Percentiles rank a stretch among this genome's conserved stretches.
Conservation (phyloP, 2,888 invertebrate species). For the Thera obeliscata region DNA sequence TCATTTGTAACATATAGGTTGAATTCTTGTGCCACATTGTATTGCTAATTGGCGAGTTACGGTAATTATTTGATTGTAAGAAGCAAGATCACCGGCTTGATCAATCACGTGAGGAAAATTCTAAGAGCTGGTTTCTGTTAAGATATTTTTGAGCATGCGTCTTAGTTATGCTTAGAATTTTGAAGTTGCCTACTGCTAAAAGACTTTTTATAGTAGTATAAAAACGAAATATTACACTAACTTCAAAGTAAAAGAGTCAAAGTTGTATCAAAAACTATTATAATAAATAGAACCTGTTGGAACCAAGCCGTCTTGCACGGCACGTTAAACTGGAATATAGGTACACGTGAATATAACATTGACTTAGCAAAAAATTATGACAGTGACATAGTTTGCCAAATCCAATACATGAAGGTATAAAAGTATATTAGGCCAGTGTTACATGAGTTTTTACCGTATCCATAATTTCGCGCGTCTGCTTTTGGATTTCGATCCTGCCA, state of each 20-base stretch:
- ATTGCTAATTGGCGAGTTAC: slow-evolving; percentile 19
- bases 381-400: too few relatives aligned
- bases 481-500: slow-evolving; percentile 43
- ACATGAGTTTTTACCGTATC: slow-evolving; percentile 32
- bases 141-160: slow-evolving; percentile 5
- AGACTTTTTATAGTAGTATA: too few relatives aligned
- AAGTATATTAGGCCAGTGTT: too few relatives aligned
- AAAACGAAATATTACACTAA: too few relatives aligned
- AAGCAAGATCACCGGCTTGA: slow-evolving; percentile 12
- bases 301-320: too few relatives aligned
- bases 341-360: too few relatives aligned
- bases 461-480: slow-evolving; percentile 22
- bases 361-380: too few relatives aligned
- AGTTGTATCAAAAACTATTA: too few relatives aligned
- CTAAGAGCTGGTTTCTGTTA: slow-evolving; percentile 11
- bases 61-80: slow-evolving; percentile 13
- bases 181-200: neutral
- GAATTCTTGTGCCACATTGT: slow-evolving; percentile 31
- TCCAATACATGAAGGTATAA: too few relatives aligned
- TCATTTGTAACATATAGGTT: slow-evolving; percentile 43
- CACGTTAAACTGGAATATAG: too few relatives aligned
- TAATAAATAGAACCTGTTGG: too few relatives aligned
- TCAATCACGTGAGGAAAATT: slow-evolving; percentile 20
- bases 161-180: neutral
- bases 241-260: too few relatives aligned